These are phyloP conservation scores for Zootoca vivipara DNA, from an alignment of 2,113 vertebrate genomes.

Conservation along the genomic window DNA sequence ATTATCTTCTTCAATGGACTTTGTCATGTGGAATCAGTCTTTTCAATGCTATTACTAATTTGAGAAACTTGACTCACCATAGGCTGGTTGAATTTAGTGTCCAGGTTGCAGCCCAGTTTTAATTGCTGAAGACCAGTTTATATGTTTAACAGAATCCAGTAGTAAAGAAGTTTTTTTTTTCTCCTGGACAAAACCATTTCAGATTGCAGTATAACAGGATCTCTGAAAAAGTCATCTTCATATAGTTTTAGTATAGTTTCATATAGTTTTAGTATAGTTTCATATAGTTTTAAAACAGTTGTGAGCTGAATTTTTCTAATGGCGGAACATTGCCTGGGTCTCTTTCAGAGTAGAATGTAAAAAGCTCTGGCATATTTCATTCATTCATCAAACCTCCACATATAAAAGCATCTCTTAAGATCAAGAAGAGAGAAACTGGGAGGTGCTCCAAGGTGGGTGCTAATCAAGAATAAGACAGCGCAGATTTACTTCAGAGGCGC, in stretches of 20 bases:
- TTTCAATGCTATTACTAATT: background rate
- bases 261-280: too few relatives aligned
- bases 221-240: background rate
- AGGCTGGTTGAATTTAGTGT: background rate
- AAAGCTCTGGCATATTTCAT: background rate
- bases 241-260: too few relatives aligned
- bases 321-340: background rate
- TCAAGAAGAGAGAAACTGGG: background rate
- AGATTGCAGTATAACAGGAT: background rate
- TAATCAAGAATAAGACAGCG: background rate
- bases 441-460: background rate
- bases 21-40: background rate
- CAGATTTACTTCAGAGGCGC: conserved; percentile 7
- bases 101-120: background rate
- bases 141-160: background rate
- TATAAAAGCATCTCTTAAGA: background rate
- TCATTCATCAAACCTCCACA: background rate
- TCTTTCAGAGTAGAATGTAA: background rate
- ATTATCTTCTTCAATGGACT: background rate
- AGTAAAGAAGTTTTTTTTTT: background rate
- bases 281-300: background rate
- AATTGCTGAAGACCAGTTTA: background rate
- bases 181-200: background rate
- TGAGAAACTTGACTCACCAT: background rate
- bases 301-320: background rate